Evolutionary conservation across 2,888 invertebrate species (phyloP), one percentile per base, ranked within the genome.

Genomic region (Lasius platythorax): DNA sequence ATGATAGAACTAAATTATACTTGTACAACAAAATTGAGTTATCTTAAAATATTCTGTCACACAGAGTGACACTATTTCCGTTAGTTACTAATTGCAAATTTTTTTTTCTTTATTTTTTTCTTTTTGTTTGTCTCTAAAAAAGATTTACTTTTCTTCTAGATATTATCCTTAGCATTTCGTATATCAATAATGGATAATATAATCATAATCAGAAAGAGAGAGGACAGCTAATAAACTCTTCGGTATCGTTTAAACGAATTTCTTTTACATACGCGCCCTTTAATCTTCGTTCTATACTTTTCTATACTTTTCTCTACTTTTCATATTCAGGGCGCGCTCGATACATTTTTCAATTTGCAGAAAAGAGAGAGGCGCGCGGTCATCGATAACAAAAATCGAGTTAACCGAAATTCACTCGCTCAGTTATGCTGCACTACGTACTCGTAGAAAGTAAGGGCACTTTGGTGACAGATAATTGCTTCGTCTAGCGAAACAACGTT

Each of bases 381-480:
- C 9, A 33, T 18, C 37, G 73, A 46, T 89, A 89, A 89, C 79
- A 82, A 89, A 86, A 89, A 90, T 89, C 78, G 82, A 89, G 81
- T 90, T 85, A 88, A 82, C 75, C 61, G 84, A 87, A 88, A 85
- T 85, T 89, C 79, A 81, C 81, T 81, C 83, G 28, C 76, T 53
- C 50, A n/a, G 64, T 61, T 72, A 33, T 46, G 33, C 68, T 40
- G 12, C 56, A 56, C 56, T 58, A 40, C 61, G 81, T 83, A 64
- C 82, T 84, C 50, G 75, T 64, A 79, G 75, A 83, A 70, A 82
- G 76, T 64, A 73, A 82, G 67, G 84, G 78, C 84, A 88, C 89
- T 89, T 90, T 90, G 68, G 85, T 76, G 87, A 85, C 81, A 90
- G 90, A 90, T 90, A 89, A 89, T 89, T 90, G 90, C 82, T 87